Percentiles rank a stretch among this genome's conserved stretches.
Evolutionary conservation across 2,113 vertebrate genomes (phyloP).

Genomic region (Salvator merianae): DNA sequence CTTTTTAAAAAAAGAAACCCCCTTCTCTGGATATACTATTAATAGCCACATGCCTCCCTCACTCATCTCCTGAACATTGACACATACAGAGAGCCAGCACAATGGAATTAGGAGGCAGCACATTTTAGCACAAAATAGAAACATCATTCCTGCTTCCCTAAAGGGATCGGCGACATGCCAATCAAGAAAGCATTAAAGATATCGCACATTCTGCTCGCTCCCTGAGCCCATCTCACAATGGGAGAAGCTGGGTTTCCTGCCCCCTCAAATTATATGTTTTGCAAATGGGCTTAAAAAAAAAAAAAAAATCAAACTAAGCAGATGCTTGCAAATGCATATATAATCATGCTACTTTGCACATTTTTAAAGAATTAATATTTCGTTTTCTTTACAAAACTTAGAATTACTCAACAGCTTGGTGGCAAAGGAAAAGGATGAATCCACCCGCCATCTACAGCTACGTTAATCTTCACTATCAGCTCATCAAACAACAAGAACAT

Average conservation of each 20-base stretch:
- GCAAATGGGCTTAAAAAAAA: background rate
- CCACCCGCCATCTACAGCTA: no score
- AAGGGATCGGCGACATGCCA: background rate
- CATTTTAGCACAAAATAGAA: constrained; percentile 17
- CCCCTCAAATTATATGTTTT: background rate
- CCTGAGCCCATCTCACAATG: background rate
- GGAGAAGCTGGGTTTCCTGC: background rate
- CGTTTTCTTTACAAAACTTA: background rate
- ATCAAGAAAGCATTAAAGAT: background rate
- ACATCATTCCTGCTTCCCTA: background rate
- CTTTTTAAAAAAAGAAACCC: background rate
- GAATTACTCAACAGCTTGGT: background rate
- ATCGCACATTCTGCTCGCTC: background rate
- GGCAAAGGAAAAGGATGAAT: background rate
- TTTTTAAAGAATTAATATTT: background rate
- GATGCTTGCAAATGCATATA: background rate
- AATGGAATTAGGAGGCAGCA: constrained; percentile 21
- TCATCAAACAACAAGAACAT: no score
- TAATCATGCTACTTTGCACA: background rate
- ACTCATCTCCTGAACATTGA: constrained; percentile 12
- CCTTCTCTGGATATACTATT: constrained; percentile 16
- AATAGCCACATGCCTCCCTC: constrained; percentile 18
- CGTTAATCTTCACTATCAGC: no score
- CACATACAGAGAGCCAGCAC: constrained; percentile 1
- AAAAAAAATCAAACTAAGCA: background rate